These are phyloP conservation scores for Lagria hirta DNA, from an alignment of 2,888 invertebrate genomes.

Conservation along the genomic window DNA sequence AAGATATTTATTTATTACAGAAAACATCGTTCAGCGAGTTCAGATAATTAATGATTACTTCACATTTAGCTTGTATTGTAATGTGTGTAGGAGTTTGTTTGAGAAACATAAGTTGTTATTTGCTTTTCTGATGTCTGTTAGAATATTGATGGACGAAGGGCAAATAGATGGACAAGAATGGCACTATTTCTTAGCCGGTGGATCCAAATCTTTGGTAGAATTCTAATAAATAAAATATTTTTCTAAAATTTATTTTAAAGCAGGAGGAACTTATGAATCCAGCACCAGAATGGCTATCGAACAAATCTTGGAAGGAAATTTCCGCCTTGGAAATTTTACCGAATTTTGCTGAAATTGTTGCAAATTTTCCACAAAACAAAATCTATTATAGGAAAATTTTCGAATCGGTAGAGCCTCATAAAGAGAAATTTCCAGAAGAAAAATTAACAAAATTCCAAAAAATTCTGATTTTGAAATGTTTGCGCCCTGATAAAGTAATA, in stretches of 20 bases:
- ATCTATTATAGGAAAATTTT: constrained; percentile 64
- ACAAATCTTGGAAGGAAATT: constrained; percentile 79
- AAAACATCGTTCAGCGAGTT: constrained; percentile 73
- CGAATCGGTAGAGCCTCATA: constrained; percentile 69
- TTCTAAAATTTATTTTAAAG: constrained; percentile 13
- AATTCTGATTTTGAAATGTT: constrained; percentile 73
- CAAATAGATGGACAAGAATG: constrained; percentile 67
- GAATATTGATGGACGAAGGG: constrained; percentile 65
- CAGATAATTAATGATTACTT: constrained; percentile 78
- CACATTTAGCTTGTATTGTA: constrained; percentile 79
- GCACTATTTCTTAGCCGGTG: constrained; percentile 75
- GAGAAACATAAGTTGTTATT: constrained; percentile 87
- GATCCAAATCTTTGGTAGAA: constrained; percentile 60
- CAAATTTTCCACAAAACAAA: constrained; percentile 59
- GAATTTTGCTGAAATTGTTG: constrained; percentile 63
- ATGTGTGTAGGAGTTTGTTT: constrained; percentile 87
- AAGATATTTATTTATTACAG: constrained; percentile 49
- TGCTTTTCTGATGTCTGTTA: constrained; percentile 71
- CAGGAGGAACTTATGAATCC: constrained; percentile 70
- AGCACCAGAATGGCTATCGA: constrained; percentile 76
- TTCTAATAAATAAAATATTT: not conserved
- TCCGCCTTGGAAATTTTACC: constrained; percentile 69
- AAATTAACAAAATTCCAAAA: constrained; percentile 72
- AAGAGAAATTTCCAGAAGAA: no score
- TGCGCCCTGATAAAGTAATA: constrained; percentile 83